Conservation (phyloP, 1,140 invertebrate genomes). For the Fopius arisanus region DNA sequence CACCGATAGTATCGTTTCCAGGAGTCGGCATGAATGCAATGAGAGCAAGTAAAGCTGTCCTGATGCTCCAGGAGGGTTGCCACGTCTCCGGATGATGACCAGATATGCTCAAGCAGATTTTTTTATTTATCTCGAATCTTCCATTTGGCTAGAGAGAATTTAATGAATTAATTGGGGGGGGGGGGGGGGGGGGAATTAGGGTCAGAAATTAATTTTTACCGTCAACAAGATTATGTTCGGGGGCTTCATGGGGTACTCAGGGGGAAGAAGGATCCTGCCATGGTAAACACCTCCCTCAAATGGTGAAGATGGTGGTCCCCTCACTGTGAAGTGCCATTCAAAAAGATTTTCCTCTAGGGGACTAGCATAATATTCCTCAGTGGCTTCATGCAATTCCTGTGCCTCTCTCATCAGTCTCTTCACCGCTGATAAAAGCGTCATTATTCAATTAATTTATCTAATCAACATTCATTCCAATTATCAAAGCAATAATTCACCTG, state of each 20-base stretch:
- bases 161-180: constrained; percentile 10
- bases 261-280: constrained; percentile 87
- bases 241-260: constrained; percentile 98
- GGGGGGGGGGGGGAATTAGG: too few species aligned
- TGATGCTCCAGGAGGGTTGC: constrained; percentile 96
- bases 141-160: constrained; percentile 95
- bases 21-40: constrained; percentile 95
- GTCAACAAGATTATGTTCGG: constrained; percentile 94
- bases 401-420: constrained; percentile 95
- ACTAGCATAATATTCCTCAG: constrained; percentile 89
- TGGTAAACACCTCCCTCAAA: constrained; percentile 93
- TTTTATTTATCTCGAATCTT: constrained; percentile 92
- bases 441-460: too few species aligned
- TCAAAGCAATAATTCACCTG: constrained; percentile 44
- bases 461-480: too few species aligned
- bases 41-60: constrained; percentile 90
- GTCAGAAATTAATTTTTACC: too few species aligned
- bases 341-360: constrained; percentile 96
- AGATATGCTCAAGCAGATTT: constrained; percentile 96
- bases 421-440: constrained; percentile 82
- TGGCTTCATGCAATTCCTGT: constrained; percentile 82
- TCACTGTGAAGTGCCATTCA: constrained; percentile 97
- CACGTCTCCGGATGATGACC: constrained; percentile 98
- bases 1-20: constrained; percentile 88
- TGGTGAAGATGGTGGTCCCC: constrained; percentile 85